Conservation (phyloP, 2,888 invertebrate genomes). For the Mechanitis mazaeus region DNA sequence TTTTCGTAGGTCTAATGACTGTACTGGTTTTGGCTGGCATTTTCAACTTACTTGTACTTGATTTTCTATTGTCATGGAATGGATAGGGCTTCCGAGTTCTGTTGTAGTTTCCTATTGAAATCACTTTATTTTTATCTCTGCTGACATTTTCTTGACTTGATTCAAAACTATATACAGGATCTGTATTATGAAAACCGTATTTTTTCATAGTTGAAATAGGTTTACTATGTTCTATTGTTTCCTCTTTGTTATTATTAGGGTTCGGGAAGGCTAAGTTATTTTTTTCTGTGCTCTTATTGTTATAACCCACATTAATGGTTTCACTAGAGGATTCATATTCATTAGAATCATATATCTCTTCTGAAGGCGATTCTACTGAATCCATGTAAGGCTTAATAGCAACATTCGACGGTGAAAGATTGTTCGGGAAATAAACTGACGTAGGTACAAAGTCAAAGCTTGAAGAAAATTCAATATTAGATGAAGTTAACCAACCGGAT, state of each 20-base stretch:
- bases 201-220: slow-evolving; percentile 6
- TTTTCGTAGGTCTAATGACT: slow-evolving; percentile 55
- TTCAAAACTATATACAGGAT: slow-evolving; percentile 32
- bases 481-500: slow-evolving; percentile 68
- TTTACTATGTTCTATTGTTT: slow-evolving; percentile 34
- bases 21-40: slow-evolving; percentile 45
- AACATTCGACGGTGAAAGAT: slow-evolving; percentile 38
- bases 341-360: slow-evolving; percentile 42
- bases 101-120: slow-evolving; percentile 48
- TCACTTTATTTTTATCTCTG: slow-evolving; percentile 51
- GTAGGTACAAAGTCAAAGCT: slow-evolving; percentile 61
- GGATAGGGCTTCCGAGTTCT: slow-evolving; percentile 66
- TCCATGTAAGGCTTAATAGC: slow-evolving; percentile 37
- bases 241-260: slow-evolving; percentile 33
- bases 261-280: slow-evolving; percentile 30
- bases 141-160: slow-evolving; percentile 48
- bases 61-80: slow-evolving; percentile 51
- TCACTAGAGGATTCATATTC: slow-evolving; percentile 54
- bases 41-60: slow-evolving; percentile 48
- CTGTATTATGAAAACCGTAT: neutral
- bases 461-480: slow-evolving; percentile 62
- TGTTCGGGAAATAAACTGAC: slow-evolving; percentile 52
- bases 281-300: slow-evolving; percentile 40
- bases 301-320: slow-evolving; percentile 39
- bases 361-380: slow-evolving; percentile 44